Evolutionary conservation across 2,888 invertebrate species (phyloP).

Genomic region (Drosophila helvetica): DNA sequence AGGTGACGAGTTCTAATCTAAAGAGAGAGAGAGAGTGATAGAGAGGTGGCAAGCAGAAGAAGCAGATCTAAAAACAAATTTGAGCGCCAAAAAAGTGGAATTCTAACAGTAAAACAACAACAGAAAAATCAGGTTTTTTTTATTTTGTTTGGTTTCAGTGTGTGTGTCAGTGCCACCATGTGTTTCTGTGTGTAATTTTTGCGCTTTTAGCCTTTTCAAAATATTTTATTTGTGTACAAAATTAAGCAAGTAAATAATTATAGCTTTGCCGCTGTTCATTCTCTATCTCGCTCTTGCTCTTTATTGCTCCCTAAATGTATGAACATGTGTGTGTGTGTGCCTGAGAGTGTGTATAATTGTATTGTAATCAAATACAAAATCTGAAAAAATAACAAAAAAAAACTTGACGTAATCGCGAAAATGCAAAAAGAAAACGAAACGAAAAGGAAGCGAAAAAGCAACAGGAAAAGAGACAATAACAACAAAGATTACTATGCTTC

Average conservation of each 20-base stretch:
- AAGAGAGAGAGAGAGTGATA: conserved; percentile 2
- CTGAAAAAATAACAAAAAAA: conserved; percentile 63
- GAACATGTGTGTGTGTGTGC: conserved; percentile 9
- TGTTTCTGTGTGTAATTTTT: conserved; percentile 3
- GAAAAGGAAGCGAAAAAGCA: conserved; percentile 37
- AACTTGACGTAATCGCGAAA: conserved; percentile 72
- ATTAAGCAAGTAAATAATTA: conserved; percentile 63
- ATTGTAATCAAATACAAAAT: conserved; percentile 68
- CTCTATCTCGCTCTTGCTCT: conserved; percentile 14
- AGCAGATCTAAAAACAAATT: conserved; percentile 37
- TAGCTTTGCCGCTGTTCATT: conserved; percentile 26
- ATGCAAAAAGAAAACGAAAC: conserved; percentile 56
- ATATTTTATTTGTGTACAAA: conserved; percentile 36
- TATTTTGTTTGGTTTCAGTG: background rate
- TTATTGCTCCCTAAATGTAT: conserved; percentile 5
- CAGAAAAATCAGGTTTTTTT: background rate
- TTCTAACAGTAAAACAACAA: conserved; percentile 42
- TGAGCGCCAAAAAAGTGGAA: conserved; percentile 64
- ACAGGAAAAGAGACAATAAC: conserved; percentile 32
- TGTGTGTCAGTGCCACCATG: background rate
- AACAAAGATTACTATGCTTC: conserved; percentile 56
- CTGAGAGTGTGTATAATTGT: conserved; percentile 13
- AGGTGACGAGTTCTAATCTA: conserved; percentile 63
- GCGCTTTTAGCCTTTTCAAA: background rate
- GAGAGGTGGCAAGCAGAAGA: background rate